These are phyloP conservation scores for Pseudocheirus occidentalis DNA, from an alignment of 2,797 vertebrate genomes.

Conservation along the genomic window DNA sequence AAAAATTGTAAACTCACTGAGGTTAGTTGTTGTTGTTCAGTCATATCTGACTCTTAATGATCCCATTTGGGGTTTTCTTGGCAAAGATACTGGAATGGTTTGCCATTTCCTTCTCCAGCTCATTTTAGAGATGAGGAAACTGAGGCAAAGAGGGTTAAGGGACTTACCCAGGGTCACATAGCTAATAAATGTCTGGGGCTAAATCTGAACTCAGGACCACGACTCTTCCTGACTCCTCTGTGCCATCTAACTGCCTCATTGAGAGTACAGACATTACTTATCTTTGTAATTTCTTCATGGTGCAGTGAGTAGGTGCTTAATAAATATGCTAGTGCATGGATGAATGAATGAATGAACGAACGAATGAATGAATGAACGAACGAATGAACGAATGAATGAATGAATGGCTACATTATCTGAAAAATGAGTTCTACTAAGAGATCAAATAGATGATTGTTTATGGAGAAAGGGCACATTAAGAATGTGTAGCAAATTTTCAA, in stretches of 20 bases:
- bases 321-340: background rate
- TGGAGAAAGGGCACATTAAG: background rate
- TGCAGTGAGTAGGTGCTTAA: background rate
- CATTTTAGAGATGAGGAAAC: background rate
- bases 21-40: background rate
- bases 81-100: background rate
- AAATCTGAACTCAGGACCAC: background rate
- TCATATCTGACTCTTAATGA: background rate
- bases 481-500: background rate
- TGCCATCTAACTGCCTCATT: background rate
- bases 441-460: constrained; percentile 5
- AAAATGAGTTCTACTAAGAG: constrained; percentile 9
- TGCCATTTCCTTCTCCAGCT: background rate
- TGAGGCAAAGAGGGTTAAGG: background rate
- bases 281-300: background rate
- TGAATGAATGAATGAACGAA: background rate
- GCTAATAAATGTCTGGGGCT: background rate
- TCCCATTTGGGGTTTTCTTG: background rate
- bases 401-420: background rate
- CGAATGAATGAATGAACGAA: background rate
- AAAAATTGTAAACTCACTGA: background rate
- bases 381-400: background rate
- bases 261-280: background rate
- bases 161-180: background rate
- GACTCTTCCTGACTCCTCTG: background rate